Base-by-base conservation (phyloP, 1,140 invertebrate species). In the Papilio helenus region DNA sequence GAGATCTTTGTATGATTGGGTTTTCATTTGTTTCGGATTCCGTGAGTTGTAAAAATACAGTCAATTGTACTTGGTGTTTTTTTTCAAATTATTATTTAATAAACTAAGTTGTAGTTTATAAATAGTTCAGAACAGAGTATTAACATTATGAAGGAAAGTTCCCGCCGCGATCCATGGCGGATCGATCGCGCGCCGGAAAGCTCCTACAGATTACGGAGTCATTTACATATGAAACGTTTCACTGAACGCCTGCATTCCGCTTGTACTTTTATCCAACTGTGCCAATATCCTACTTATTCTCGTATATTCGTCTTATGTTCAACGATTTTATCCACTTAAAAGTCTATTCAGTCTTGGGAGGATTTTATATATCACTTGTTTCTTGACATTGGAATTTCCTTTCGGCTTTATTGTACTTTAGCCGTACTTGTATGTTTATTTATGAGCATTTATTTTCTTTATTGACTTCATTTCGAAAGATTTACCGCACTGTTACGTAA, bases 171-270 rank as follows among this genome's bases (percentile, higher is more conserved):
- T 90, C 87, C 84, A 87, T 86, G 80, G 85, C 82, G 87, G 86
- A 90, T 91, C 88, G 90, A 89, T 87, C 88, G 87, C 83, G 86
- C 88, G 85, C 80, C 82, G 86, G 81, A 82, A 82, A 86, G 85
- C 86, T 90, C 82, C 84, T 86, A 87, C 90, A 91, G 92, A 93
- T 93, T 92, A 92, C 87, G 85, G 84, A 79, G 82, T 82, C 85
- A 93, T 93, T 92, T 93, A 91, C 92, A 93, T 93, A 91, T 90
- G 91, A 92, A 93, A 91, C 90, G 91, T 90, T 93, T 91, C 89
- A 88, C 87, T 88, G 89, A 91, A 86, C 86, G 85, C 87, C 82
- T 90, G 90, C 86, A 90, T 83, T 86, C 84, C 86, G 84, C 86
- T 89, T 85, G 83, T 87, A 88, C 86, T 89, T 88, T 89, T 89